Evolutionary conservation across 1,140 invertebrate species (phyloP).

Genomic region (Diorhabda elongata): DNA sequence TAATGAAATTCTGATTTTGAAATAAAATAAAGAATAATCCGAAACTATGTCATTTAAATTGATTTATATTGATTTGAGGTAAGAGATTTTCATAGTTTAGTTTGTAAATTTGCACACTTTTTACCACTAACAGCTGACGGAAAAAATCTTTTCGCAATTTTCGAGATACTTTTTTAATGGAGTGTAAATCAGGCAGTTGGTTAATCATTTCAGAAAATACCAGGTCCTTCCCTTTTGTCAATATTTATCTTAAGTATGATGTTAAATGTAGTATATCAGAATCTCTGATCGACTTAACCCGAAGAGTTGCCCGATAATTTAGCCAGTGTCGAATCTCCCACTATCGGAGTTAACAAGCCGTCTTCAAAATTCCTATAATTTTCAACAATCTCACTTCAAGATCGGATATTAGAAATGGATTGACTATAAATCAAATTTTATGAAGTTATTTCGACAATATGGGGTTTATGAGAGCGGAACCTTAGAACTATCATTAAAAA

Average conservation of each 20-base stretch:
- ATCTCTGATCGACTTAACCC: slow-evolving; percentile 5
- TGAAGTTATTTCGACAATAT: slow-evolving; percentile 10
- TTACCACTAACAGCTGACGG: too few species aligned
- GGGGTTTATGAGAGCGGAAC: background rate
- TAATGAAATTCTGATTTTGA: too few species aligned
- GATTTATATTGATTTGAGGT: too few species aligned
- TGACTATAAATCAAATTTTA: slow-evolving; percentile 16
- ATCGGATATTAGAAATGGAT: slow-evolving; percentile 16
- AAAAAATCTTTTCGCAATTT: too few species aligned
- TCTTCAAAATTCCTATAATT: slow-evolving; percentile 11
- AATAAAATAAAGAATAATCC: too few species aligned
- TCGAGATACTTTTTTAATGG: too few species aligned
- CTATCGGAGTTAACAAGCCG: slow-evolving; percentile 15
- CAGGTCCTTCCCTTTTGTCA: slow-evolving; percentile 12
- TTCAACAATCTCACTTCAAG: slow-evolving; percentile 7
- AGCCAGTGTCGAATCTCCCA: slow-evolving; percentile 12
- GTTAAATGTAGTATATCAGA: slow-evolving; percentile 11
- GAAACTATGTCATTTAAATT: too few species aligned
- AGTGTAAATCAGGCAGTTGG: background rate
- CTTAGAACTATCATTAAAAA: background rate
- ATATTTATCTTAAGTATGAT: slow-evolving; percentile 16
- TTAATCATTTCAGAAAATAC: slow-evolving; percentile 6
- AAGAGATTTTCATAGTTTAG: too few species aligned
- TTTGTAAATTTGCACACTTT: too few species aligned
- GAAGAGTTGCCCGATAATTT: slow-evolving; percentile 12